Conservation (phyloP, 2,797 vertebrate genomes). For the Apodemus agrarius region DNA sequence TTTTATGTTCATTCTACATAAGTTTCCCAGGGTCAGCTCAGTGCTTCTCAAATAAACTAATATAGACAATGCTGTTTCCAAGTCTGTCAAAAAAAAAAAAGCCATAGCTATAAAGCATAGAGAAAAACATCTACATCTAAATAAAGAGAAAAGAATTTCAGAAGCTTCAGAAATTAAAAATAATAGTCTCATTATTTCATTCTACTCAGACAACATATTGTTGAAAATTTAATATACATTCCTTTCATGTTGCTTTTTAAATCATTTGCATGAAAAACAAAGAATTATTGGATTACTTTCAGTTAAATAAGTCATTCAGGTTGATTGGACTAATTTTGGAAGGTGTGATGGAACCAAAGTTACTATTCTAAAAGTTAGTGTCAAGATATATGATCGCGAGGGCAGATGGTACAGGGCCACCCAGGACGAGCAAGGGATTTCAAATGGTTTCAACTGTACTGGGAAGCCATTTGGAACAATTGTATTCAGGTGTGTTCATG, state of each 20-base stretch:
- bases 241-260: background rate
- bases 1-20: background rate
- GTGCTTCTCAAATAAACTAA: background rate
- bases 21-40: background rate
- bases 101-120: background rate
- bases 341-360: background rate
- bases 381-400: background rate
- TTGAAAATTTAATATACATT: background rate
- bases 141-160: background rate
- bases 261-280: constrained; percentile 3
- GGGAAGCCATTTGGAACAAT: background rate
- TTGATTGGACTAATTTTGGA: background rate
- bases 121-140: background rate
- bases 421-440: background rate
- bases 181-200: constrained; percentile 2
- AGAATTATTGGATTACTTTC: background rate
- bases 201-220: background rate
- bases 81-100: background rate
- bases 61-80: background rate
- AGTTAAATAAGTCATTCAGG: background rate
- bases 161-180: background rate
- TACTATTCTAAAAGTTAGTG: background rate
- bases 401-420: background rate
- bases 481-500: background rate
- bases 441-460: background rate